Evolutionary conservation across 2,113 vertebrate species (phyloP).

Genomic region (Setophaga coronata): DNA sequence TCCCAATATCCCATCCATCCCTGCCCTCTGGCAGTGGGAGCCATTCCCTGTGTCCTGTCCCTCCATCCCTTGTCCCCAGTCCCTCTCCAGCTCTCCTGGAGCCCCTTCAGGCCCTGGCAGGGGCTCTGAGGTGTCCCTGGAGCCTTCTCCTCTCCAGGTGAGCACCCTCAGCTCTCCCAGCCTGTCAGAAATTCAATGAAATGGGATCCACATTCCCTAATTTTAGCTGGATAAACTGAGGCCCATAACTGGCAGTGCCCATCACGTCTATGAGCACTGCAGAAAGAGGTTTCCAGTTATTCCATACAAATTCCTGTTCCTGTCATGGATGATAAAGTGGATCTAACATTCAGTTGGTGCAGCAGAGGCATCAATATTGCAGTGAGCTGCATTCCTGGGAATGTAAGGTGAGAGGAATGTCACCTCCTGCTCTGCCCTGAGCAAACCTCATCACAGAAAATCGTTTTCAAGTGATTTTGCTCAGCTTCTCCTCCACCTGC

Average conservation of each 20-base stretch:
- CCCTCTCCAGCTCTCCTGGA: not conserved
- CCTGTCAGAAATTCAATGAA: not conserved
- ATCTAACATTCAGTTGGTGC: accelerated
- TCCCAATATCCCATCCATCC: not conserved
- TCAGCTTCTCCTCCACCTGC: not conserved
- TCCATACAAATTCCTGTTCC: not conserved
- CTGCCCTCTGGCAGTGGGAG: not conserved
- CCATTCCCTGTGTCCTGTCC: not conserved
- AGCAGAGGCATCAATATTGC: not conserved
- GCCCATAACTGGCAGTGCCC: not conserved
- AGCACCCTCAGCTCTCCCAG: not conserved
- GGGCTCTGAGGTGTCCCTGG: not conserved
- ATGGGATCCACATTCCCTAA: not conserved
- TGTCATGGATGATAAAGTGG: not conserved
- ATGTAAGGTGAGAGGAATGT: not conserved
- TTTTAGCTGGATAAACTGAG: not conserved
- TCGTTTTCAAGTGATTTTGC: not conserved
- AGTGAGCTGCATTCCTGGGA: not conserved
- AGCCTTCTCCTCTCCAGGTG: not conserved
- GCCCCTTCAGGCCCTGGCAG: not conserved
- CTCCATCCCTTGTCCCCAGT: not conserved
- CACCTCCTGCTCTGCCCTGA: not conserved
- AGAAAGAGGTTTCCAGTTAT: not conserved
- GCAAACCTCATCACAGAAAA: not conserved
- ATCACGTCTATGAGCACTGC: accelerated